These are phyloP conservation scores for Orussus abietinus DNA, from an alignment of 1,140 invertebrate genomes.

Conservation along the genomic window DNA sequence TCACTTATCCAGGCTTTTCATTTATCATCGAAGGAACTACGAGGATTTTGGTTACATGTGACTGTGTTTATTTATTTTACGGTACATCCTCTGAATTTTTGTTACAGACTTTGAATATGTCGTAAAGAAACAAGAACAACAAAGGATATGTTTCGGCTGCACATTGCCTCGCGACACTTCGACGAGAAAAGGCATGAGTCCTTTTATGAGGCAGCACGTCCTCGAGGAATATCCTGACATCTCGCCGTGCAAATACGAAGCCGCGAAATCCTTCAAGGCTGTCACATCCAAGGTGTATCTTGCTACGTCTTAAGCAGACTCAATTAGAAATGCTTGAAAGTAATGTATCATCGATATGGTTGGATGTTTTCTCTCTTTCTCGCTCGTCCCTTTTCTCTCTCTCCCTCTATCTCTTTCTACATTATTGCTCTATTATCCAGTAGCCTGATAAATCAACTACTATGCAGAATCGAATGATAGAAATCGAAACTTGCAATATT, in stretches of 20 bases:
- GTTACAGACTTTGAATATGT: constrained; percentile 29
- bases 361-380: too few species aligned
- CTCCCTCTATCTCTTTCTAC: too few species aligned
- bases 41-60: not conserved
- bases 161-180: constrained; percentile 30
- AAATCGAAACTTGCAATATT: not conserved
- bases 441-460: too few species aligned
- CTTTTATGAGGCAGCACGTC: constrained; percentile 35
- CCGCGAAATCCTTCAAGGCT: constrained; percentile 30
- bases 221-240: constrained; percentile 33
- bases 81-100: constrained; percentile 1
- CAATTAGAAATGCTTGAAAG: too few species aligned
- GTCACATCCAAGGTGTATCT: constrained; percentile 31
- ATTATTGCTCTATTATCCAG: too few species aligned
- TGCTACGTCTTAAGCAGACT: too few species aligned
- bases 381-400: too few species aligned
- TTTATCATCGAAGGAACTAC: not conserved
- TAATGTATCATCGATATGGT: too few species aligned
- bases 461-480: too few species aligned
- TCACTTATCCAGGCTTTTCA: too few species aligned
- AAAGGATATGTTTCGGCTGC: constrained; percentile 43
- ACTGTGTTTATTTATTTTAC: too few species aligned
- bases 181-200: constrained; percentile 25
- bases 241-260: constrained; percentile 33
- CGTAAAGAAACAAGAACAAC: constrained; percentile 28